Evolutionary conservation across 2,888 invertebrate genomes (phyloP).

Genomic region (Trissonchulus sp.): DNA sequence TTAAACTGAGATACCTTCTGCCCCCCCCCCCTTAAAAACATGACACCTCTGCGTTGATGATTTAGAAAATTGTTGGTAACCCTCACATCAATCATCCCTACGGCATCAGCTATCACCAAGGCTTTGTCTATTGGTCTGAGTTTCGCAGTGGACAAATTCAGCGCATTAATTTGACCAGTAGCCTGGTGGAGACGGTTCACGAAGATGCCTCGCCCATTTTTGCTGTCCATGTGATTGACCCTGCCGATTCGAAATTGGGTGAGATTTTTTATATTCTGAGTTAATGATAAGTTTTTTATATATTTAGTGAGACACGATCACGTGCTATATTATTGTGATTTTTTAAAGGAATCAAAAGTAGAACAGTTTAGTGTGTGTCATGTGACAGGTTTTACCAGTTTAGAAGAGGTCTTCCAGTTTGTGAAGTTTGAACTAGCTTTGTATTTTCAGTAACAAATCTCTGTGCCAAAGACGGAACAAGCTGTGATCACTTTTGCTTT

Average conservation of each 20-base stretch:
- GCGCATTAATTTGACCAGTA: constrained; percentile 54
- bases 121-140: constrained; percentile 67
- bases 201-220: constrained; percentile 60
- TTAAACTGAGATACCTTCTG: no score
- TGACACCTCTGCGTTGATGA: no score
- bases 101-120: constrained; percentile 64
- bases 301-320: no score
- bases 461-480: constrained; percentile 53
- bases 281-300: no score
- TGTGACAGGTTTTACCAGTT: no score
- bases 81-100: constrained; percentile 62
- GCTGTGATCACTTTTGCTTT: constrained; percentile 69
- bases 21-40: no score
- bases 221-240: constrained; percentile 62
- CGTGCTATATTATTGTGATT: no score
- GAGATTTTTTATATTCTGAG: no score
- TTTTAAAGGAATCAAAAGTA: no score
- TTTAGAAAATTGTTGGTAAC: background rate
- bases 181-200: constrained; percentile 54
- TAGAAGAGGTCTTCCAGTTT: no score
- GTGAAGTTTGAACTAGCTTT: no score
- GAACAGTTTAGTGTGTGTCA: no score
- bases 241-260: background rate
- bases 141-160: constrained; percentile 63
- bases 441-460: constrained; percentile 41